phyloP scores from a whole-genome alignment of 2,888 invertebrate species.

The Eupithecia abbreviata region DNA sequence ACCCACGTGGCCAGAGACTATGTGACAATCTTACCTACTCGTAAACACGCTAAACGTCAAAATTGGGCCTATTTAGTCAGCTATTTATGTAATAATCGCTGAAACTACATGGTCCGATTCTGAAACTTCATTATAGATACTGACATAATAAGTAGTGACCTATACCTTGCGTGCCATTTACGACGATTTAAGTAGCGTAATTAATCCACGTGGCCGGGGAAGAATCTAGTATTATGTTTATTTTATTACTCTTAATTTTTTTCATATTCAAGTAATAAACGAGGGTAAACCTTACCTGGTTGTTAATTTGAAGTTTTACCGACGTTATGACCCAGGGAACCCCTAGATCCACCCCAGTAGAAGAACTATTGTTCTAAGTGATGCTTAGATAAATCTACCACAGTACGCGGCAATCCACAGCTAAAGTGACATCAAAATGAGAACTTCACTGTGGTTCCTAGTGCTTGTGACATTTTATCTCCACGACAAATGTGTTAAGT shows the following conservation, averaged over 20 bases:
- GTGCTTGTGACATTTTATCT: slow-evolving; percentile 13
- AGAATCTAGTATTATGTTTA: background rate
- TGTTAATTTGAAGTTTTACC: background rate
- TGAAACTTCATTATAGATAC: background rate
- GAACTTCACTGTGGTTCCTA: slow-evolving; percentile 7
- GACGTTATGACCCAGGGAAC: background rate
- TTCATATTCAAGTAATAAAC: background rate
- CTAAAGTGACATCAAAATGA: slow-evolving; percentile 21
- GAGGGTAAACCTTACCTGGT: background rate
- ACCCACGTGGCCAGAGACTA: background rate
- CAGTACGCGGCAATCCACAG: slow-evolving; percentile 13
- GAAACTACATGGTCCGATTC: background rate
- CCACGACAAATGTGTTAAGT: slow-evolving; percentile 7
- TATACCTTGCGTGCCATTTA: background rate
- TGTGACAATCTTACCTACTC: background rate
- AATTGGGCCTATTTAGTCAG: background rate
- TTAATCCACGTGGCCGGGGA: background rate
- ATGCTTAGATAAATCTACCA: slow-evolving; percentile 18
- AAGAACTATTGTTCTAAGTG: slow-evolving; percentile 23
- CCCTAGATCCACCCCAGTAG: background rate
- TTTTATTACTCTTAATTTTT: background rate
- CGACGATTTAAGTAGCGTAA: background rate
- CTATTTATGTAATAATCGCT: background rate
- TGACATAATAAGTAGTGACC: background rate
- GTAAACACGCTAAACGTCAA: background rate